A percentile compares a stretch with the other conserved stretches of the same genome.
These are phyloP conservation scores for Stomatorhinus walkeri DNA, from an alignment of 2,797 vertebrate genomes.

Conservation along the genomic window DNA sequence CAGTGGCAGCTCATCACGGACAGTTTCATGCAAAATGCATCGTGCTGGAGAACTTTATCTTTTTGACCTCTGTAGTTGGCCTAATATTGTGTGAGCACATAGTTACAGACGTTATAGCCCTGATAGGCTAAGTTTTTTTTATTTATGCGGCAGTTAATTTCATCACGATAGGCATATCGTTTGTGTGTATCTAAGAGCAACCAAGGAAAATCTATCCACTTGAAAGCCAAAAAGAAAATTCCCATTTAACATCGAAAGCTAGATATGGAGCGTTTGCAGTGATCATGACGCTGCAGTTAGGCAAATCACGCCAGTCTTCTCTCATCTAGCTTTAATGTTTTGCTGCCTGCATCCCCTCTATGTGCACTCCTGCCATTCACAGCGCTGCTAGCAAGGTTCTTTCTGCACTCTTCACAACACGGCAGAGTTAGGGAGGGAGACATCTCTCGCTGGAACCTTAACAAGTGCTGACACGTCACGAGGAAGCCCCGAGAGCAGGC, in stretches of 20 bases:
- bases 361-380: not conserved
- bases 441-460: not conserved
- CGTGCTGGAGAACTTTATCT: not conserved
- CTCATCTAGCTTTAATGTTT: not conserved
- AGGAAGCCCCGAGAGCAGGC: slow-evolving; percentile 3
- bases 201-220: not conserved
- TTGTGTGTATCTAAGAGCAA: not conserved
- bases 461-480: slow-evolving; percentile 11
- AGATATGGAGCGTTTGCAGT: not conserved
- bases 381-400: not conserved
- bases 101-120: not conserved
- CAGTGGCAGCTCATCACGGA: not conserved
- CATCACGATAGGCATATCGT: not conserved
- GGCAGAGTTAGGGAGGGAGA: not conserved
- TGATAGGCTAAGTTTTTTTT: not conserved
- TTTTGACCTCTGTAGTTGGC: not conserved
- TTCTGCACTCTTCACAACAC: not conserved
- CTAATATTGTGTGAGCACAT: not conserved
- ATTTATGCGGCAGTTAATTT: not conserved
- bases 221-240: not conserved
- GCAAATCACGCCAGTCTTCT: not conserved
- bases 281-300: not conserved
- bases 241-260: not conserved
- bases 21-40: not conserved
- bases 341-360: not conserved